Evolutionary conservation across 2,888 invertebrate genomes (phyloP), one percentile per base, ranked within the genome.

Genomic region (Tetheella fluctuosa): DNA sequence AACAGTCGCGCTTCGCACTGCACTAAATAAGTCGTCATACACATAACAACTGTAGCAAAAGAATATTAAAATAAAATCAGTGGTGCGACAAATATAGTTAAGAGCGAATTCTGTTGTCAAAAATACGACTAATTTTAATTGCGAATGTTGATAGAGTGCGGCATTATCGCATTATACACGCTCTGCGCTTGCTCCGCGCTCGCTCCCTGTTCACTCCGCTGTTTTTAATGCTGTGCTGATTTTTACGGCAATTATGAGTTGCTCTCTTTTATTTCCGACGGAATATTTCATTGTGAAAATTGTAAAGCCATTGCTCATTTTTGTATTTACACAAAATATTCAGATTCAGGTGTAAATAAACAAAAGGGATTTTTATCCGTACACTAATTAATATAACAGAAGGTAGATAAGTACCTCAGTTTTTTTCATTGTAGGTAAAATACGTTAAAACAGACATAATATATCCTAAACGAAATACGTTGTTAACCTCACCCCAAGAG

Each of bases 121-220:
- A 86, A 86, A 88, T 86, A 79, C 72, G 81, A 80, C 80, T 88
- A 88, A 89, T 89, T 88, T 89, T 89, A 90, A 85, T 85, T 83
- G 80, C 72, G 64, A 70, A 70, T 64, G 72, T 62, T 75, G 75
- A 79, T 83, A 70, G 79, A 82, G 73, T 64, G 66, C 58, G 65
- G 69, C 64, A 81, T 86, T 86, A 86, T 80, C 84, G 77, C 65
- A 74, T 86, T 86, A 85, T 68, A 70, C 65, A 80, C 82, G 83
- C 73, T 73, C 58, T 56, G 69, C 73, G 77, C 61, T 62, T 73
- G 59, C 69, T 61, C 64, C 74, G 48, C 48, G 48, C 48, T 48
- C 59, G 59, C 48, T 48, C 48, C 20, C 48, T 15, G 48, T 48
- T 20, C 48, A 15, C 48, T 48, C 20, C 48, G 52, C 60, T 56